Percentiles rank a stretch among this genome's conserved stretches.
Evolutionary conservation across 2,888 invertebrate genomes (phyloP).

Genomic region (Cosmia trapezina): DNA sequence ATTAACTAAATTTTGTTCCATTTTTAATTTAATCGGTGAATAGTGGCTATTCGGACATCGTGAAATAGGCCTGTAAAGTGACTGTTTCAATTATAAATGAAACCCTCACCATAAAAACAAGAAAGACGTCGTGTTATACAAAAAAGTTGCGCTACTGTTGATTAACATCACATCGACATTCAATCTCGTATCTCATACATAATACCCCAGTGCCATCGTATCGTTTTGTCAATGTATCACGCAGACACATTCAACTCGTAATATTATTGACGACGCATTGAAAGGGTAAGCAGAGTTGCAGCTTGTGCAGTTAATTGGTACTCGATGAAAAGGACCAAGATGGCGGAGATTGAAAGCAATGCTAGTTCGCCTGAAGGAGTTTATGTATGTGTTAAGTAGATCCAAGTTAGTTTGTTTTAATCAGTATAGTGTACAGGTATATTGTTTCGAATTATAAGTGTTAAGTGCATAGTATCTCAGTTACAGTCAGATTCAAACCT

Average conservation of each 20-base stretch:
- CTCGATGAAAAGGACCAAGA: slow-evolving; percentile 26
- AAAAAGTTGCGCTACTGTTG: neutral
- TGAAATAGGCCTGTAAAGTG: no score
- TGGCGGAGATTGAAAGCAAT: neutral
- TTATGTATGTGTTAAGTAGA: neutral
- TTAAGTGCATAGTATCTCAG: no score
- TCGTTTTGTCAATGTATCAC: slow-evolving; percentile 31
- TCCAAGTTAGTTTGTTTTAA: no score
- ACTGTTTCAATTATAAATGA: neutral
- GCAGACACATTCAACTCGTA: slow-evolving; percentile 20
- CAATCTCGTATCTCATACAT: neutral
- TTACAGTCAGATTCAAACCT: no score
- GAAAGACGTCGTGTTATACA: no score
- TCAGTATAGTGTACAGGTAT: no score
- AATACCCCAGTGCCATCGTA: slow-evolving; percentile 17
- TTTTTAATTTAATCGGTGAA: no score
- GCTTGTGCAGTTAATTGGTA: slow-evolving; percentile 34
- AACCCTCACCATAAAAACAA: neutral
- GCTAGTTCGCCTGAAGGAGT: neutral
- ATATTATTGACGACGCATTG: slow-evolving; percentile 40
- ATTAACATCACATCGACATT: no score
- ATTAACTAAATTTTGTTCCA: no score
- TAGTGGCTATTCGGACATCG: no score
- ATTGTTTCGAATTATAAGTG: no score
- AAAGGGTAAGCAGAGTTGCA: slow-evolving; percentile 34